phyloP scores from a whole-genome alignment of 2,113 vertebrate species.

The Pyrgilauda ruficollis region DNA sequence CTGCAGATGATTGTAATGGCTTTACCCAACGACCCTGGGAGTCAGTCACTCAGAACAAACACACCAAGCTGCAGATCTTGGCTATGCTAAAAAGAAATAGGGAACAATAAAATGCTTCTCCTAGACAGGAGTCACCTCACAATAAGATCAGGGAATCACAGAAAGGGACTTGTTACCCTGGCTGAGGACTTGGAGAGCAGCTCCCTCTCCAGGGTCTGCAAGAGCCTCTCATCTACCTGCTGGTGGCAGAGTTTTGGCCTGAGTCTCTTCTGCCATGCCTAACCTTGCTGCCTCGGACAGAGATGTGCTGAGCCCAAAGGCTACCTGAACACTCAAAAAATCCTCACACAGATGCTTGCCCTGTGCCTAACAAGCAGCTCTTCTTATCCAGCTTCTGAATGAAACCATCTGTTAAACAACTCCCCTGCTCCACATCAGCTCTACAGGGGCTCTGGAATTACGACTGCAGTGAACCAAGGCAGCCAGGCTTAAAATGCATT shows the following conservation, averaged over 20 bases:
- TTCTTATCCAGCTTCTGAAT: constrained; percentile 9
- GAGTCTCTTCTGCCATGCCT: not conserved
- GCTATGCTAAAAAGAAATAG: not conserved
- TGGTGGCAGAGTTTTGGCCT: not conserved
- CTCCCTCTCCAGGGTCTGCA: too few relatives aligned
- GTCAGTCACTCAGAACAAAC: not conserved
- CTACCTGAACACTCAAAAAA: not conserved
- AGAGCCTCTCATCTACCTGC: not conserved
- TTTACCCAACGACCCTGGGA: not conserved
- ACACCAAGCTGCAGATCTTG: not conserved
- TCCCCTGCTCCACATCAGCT: constrained; percentile 41
- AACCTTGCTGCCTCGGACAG: not conserved
- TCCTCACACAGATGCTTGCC: not conserved
- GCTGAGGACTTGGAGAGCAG: not conserved
- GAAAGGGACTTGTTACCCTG: not conserved
- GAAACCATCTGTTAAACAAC: constrained; percentile 47
- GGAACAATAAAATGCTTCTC: not conserved
- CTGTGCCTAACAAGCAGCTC: not conserved
- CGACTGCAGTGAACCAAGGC: not conserved
- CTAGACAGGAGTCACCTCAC: not conserved
- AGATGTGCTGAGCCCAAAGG: not conserved
- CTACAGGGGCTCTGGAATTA: constrained; percentile 28
- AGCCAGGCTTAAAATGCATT: constrained; percentile 11
- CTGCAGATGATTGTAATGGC: not conserved
- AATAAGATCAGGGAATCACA: not conserved